phyloP scores from a whole-genome alignment of 2,113 vertebrate species.

The Cromileptes altivelis region DNA sequence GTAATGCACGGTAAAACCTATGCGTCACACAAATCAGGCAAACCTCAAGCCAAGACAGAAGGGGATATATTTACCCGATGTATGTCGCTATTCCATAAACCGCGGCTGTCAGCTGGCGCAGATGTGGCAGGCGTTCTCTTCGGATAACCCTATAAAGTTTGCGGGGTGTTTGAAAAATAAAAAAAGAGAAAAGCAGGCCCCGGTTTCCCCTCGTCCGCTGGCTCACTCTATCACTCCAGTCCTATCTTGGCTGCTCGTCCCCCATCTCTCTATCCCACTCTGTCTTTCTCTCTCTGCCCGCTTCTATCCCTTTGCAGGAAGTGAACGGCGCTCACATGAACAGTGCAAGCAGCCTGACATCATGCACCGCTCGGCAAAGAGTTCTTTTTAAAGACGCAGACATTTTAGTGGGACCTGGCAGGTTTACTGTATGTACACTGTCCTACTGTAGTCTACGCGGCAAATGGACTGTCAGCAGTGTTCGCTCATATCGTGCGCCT shows the following conservation, averaged over 20 bases:
- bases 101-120: slow-evolving; percentile 62
- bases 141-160: slow-evolving; percentile 79
- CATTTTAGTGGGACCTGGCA: slow-evolving; percentile 51
- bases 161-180: slow-evolving; percentile 54
- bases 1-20: slow-evolving; percentile 73
- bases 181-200: slow-evolving; percentile 55
- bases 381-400: slow-evolving; percentile 86
- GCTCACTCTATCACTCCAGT: slow-evolving; percentile 71
- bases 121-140: slow-evolving; percentile 58
- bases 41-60: slow-evolving; percentile 51
- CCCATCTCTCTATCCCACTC: slow-evolving; percentile 71
- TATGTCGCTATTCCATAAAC: slow-evolving; percentile 80
- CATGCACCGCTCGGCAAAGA: slow-evolving; percentile 78
- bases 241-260: slow-evolving; percentile 67
- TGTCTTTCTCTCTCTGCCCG: slow-evolving; percentile 68
- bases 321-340: slow-evolving; percentile 85
- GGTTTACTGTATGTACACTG: slow-evolving; percentile 43
- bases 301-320: slow-evolving; percentile 85
- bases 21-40: slow-evolving; percentile 78
- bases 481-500: slow-evolving; percentile 61
- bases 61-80: slow-evolving; percentile 79
- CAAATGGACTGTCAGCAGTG: slow-evolving; percentile 18
- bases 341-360: slow-evolving; percentile 82
- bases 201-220: slow-evolving; percentile 71
- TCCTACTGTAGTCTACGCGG: slow-evolving; percentile 35